Evolutionary conservation across 23 tunicate species (phyloP).

Genomic region (Phallusia fumigata): DNA sequence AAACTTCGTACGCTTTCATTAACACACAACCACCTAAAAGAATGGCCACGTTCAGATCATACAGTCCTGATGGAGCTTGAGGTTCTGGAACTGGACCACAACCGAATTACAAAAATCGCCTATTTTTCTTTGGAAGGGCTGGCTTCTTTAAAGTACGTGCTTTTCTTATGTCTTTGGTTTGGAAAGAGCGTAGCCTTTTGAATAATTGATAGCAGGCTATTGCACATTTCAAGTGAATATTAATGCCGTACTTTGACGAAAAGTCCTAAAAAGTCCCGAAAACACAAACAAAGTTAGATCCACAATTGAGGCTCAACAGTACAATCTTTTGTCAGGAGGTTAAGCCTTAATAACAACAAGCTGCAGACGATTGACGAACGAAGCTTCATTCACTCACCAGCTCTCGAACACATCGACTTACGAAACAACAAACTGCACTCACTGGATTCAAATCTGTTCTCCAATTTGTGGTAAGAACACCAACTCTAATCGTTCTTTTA

Average conservation of each 20-base stretch:
- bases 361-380: background rate
- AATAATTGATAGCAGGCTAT: too few relatives aligned
- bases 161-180: too few relatives aligned
- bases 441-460: background rate
- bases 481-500: too few relatives aligned
- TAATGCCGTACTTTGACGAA: too few relatives aligned
- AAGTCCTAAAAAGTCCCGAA: too few relatives aligned
- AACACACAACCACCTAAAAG: background rate
- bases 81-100: background rate
- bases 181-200: too few relatives aligned
- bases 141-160: background rate
- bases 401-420: background rate
- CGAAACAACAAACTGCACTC: background rate
- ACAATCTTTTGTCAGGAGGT: background rate
- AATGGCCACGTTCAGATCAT: background rate
- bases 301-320: too few relatives aligned
- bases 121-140: background rate
- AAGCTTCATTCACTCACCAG: background rate
- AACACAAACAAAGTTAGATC: too few relatives aligned
- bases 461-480: background rate
- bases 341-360: background rate
- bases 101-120: background rate
- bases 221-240: too few relatives aligned
- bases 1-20: background rate
- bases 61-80: background rate